A percentile compares a stretch with the other conserved stretches of the same genome.
Conservation (phyloP, 2,888 invertebrate genomes). For the Choreutis nemorana region DNA sequence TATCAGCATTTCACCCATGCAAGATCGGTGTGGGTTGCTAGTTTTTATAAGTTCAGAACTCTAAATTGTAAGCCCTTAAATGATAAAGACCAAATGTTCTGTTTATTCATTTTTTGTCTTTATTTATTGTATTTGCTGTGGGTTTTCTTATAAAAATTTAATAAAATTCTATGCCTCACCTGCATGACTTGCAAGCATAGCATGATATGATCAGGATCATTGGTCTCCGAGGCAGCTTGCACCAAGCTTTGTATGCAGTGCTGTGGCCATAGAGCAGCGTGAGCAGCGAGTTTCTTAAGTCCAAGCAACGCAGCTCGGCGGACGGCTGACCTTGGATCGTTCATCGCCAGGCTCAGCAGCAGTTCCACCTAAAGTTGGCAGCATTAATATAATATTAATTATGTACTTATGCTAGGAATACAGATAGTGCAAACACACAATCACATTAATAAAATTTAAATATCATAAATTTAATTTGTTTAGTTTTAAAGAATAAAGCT, state of each 20-base stretch:
- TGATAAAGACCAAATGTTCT: no score
- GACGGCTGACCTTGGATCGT: conserved; percentile 43
- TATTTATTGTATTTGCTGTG: not conserved
- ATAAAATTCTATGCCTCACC: conserved; percentile 18
- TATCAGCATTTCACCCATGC: no score
- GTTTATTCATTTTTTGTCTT: no score
- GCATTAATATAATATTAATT: not conserved
- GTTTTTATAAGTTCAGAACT: no score
- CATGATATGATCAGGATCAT: conserved; percentile 35
- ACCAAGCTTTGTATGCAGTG: conserved; percentile 34
- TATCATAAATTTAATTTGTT: no score
- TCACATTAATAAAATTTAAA: no score
- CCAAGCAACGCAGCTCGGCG: conserved; percentile 44
- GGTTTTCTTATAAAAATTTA: not conserved
- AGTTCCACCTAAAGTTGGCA: conserved; percentile 47
- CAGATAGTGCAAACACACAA: no score
- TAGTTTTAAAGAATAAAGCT: no score
- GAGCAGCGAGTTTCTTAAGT: conserved; percentile 34
- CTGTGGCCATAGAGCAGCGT: conserved; percentile 49
- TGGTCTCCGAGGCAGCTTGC: conserved; percentile 25
- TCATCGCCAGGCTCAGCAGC: conserved; percentile 40
- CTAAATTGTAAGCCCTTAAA: no score
- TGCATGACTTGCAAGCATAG: conserved; percentile 50
- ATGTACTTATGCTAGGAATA: not conserved
- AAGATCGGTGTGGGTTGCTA: no score